Evolutionary conservation across 2,888 invertebrate species (phyloP), one percentile per base, ranked within the genome.

Genomic region (Mylabris sibirica): DNA sequence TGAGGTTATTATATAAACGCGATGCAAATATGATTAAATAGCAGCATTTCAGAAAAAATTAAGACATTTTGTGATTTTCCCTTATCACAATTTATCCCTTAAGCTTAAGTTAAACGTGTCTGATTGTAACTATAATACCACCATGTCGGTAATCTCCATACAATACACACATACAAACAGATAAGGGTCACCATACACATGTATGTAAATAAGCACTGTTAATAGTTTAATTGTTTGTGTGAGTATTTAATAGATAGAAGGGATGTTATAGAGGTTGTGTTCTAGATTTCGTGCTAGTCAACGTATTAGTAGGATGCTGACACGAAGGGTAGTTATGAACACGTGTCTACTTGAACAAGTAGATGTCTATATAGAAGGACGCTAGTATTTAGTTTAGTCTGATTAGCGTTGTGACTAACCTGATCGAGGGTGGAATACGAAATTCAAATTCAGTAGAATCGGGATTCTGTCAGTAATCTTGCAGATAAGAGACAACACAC

Each of bases 161-260:
- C n/a, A n/a, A 60, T 62, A 64, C 34, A 12, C 30, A 5, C 26
- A 22, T n/a, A 49, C n/a, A 61, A 30, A 60, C 65, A 53, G 66
- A 60, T 66, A 60, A 60, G 20, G 20, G 20, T 20, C 9, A 20
- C 9, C 9, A 49, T 49, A 65, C 67, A 64, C 76, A 74, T 74
- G 77, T 78, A 78, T 78, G 79, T 76, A 77, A 79, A 79, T 80
- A 79, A 77, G 77, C 73, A 71, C 75, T 75, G 75, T 78, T 80
- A 80, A 81, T 80, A 80, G 80, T 80, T 80, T 80, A 79, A 81
- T 81, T 78, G 79, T 44, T 76, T 75, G 75, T 74, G 77, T 75
- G 72, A 73, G 73, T 74, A 71, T 22, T 20, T 9, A 20, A 9
- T 49, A 9, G 49, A 66, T 69, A 67, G 59, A 67, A 65, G 70